Percentiles rank a stretch among this genome's conserved stretches.
phyloP scores from a whole-genome alignment of 2,113 vertebrate genomes.

The Hippocampus mohnikei region DNA sequence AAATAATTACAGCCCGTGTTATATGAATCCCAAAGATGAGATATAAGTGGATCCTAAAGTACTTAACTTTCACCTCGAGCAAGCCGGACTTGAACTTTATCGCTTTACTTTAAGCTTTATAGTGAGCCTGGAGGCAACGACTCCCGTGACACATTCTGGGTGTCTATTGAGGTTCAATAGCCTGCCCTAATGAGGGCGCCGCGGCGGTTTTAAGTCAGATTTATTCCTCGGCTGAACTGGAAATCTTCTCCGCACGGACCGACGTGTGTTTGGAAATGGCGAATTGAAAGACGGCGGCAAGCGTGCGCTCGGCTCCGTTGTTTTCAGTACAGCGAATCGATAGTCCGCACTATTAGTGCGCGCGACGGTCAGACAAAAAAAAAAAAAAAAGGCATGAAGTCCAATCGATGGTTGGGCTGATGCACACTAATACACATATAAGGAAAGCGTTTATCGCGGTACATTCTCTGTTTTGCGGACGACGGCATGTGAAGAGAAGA shows the following conservation, averaged over 20 bases:
- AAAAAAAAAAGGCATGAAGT: constrained; percentile 27
- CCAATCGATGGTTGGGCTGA: constrained; percentile 37
- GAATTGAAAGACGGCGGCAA: constrained; percentile 29
- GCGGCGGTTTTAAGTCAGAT: background rate
- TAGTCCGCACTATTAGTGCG: constrained; percentile 34
- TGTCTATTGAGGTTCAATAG: constrained; percentile 10
- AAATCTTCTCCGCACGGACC: constrained; percentile 5
- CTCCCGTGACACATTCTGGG: background rate
- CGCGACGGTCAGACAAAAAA: constrained; percentile 46
- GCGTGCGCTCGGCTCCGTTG: constrained; percentile 21
- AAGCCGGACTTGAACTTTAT: constrained; percentile 4
- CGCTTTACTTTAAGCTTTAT: constrained; percentile 5
- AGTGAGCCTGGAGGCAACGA: constrained; percentile 3
- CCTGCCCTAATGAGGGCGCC: background rate
- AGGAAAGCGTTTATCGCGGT: constrained; percentile 38
- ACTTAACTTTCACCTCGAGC: background rate
- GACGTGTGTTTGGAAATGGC: constrained; percentile 22
- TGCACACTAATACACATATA: constrained; percentile 19
- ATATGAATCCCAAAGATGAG: background rate
- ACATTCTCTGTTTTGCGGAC: constrained; percentile 23
- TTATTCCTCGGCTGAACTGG: background rate
- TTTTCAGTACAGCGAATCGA: constrained; percentile 46
- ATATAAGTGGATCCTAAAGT: background rate
- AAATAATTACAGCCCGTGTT: background rate
- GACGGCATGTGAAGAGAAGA: constrained; percentile 4